Evolutionary conservation across 2,888 invertebrate species (phyloP), one percentile per base, ranked within the genome.

Genomic region (Drosophila merina): DNA sequence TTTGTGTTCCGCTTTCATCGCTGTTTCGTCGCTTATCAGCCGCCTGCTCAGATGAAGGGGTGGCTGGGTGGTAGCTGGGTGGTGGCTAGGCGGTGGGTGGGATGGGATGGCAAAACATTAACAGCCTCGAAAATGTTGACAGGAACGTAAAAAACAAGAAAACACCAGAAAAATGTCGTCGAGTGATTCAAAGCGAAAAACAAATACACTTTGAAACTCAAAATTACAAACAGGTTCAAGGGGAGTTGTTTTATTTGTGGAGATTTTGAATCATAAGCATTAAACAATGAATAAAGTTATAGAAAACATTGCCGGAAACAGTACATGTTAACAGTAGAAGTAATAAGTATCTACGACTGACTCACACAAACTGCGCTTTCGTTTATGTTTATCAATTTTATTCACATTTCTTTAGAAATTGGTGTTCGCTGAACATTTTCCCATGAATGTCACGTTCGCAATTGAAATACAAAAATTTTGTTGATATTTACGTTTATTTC

Each of bases 11-110:
- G 70, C 67, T 69, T 44, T 74, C 59, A 58, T 56, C 63, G 67
- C 59, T 72, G 52, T 28, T 57, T 52, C 36, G 47, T 26, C 40
- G 64, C 81, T 82, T 86, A 82, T 86, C 82, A 82, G 79, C 69
- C 31, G 33, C 44, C 45, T 20, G 33, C 55, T 12, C 44, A 50
- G 49, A 30, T 14, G 50, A 31, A 36, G 20, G 14, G 40, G 38
- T 28, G 51, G n/a, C 4, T 14, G 31, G 7, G 33, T 26, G 38
- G 33, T 26, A 31, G 14, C 14, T 14, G 14, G 14, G 0, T 14
- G 14, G 20, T 14, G 20, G 20, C 20, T 20, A 20, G 20, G 20
- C 20, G 20, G 28, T 28, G 28, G 28, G 5, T 28, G 30, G 42
- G 42, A 33, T 28, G 30, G 42, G 42, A 33, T n/a, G 42, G 42